Evolutionary conservation across 2,888 invertebrate species (phyloP).

Genomic region (Sericinus montela): DNA sequence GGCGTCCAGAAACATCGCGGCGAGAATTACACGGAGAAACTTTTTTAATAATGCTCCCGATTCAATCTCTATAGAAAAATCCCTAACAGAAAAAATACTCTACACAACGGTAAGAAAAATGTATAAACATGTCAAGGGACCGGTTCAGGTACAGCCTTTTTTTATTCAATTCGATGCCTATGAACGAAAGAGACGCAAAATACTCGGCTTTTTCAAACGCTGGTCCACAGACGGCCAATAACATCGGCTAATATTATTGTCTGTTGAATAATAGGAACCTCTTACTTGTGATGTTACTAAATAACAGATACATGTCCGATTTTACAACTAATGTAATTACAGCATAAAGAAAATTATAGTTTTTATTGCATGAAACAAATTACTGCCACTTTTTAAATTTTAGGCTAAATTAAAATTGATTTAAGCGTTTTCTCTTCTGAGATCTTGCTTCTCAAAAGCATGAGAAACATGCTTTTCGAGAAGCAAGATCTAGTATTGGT

Average conservation of each 20-base stretch:
- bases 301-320: background rate
- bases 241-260: no score
- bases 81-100: constrained; percentile 62
- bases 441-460: no score
- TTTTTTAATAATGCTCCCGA: constrained; percentile 74
- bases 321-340: no score
- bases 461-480: no score
- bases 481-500: no score
- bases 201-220: constrained; percentile 50
- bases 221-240: background rate
- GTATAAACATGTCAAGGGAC: constrained; percentile 74
- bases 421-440: no score
- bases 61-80: constrained; percentile 73
- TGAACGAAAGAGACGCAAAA: constrained; percentile 59
- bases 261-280: no score
- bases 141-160: constrained; percentile 75
- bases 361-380: no score
- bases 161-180: constrained; percentile 73
- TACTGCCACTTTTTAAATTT: no score
- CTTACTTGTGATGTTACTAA: no score
- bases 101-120: constrained; percentile 70
- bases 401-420: no score
- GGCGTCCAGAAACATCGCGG: constrained; percentile 54
- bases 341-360: no score
- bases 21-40: constrained; percentile 61